These are phyloP conservation scores for Drosophila burlai DNA, from an alignment of 1,140 invertebrate species.

Conservation along the genomic window DNA sequence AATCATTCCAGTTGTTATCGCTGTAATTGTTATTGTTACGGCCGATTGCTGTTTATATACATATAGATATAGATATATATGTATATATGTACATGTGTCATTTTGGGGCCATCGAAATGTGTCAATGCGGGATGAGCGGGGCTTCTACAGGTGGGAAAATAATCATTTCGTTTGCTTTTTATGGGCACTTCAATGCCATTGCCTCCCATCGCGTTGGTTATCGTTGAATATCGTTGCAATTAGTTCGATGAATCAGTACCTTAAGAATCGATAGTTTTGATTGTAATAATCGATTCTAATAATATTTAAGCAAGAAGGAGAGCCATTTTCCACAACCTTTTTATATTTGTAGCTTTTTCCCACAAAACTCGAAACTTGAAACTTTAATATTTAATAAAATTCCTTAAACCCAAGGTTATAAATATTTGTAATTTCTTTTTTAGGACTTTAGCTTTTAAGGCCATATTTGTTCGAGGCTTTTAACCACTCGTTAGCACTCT, in stretches of 20 bases:
- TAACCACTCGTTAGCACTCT: background rate
- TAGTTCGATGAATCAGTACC: background rate
- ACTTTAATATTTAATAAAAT: background rate
- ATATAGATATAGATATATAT: background rate
- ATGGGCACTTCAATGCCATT: slow-evolving; percentile 18
- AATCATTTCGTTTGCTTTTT: slow-evolving; percentile 23
- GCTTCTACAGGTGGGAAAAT: slow-evolving; percentile 30
- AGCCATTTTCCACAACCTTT: too few relatives aligned
- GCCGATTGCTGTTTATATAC: slow-evolving; percentile 21
- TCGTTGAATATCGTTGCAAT: background rate
- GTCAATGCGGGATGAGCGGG: slow-evolving; percentile 53
- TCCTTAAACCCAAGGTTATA: background rate
- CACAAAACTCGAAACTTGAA: too few relatives aligned
- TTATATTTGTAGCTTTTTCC: too few relatives aligned
- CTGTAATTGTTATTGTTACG: slow-evolving; percentile 51
- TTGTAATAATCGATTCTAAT: too few relatives aligned
- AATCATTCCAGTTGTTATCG: slow-evolving; percentile 41
- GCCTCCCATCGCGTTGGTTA: background rate
- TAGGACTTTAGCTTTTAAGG: background rate
- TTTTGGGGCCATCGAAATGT: slow-evolving; percentile 58
- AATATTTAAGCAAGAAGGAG: too few relatives aligned
- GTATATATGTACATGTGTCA: background rate
- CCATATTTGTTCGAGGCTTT: background rate
- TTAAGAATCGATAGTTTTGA: background rate
- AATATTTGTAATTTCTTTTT: background rate